A percentile compares a stretch with the other conserved stretches of the same genome.
Evolutionary conservation across 2,797 vertebrate genomes (phyloP).

Genomic region (Eospalax fontanierii): DNA sequence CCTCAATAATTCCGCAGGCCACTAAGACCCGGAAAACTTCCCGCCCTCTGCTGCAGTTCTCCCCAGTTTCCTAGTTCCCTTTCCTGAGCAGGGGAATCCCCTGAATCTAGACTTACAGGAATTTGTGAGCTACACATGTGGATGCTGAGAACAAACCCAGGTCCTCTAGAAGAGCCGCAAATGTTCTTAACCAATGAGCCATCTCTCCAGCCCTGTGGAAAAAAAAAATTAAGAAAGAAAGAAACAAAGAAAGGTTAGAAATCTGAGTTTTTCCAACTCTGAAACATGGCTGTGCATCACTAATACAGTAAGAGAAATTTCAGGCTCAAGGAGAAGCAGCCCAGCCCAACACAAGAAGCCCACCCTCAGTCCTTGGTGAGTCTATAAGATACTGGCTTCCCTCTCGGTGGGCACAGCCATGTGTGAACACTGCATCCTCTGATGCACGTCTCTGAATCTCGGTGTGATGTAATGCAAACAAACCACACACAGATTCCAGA

Average conservation of each 20-base stretch:
- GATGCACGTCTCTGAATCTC: no score
- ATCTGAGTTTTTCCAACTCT: constrained; percentile 1
- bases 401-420: rapidly evolving
- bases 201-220: neutral
- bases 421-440: neutral
- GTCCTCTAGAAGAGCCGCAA: neutral
- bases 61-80: rapidly evolving
- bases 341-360: neutral
- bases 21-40: no score
- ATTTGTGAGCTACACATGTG: neutral
- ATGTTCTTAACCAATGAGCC: neutral
- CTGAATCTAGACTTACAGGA: neutral
- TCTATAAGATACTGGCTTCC: no score
- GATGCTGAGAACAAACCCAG: no score
- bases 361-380: neutral
- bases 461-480: neutral
- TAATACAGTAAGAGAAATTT: neutral
- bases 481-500: neutral
- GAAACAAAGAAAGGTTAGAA: neutral
- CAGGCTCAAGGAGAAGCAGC: neutral
- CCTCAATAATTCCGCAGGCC: neutral
- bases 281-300: neutral
- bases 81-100: neutral
- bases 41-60: neutral
- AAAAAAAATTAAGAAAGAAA: no score